Base-by-base conservation (phyloP, 92 coral and sea anemone species). In the Anthopleura xanthogrammica region DNA sequence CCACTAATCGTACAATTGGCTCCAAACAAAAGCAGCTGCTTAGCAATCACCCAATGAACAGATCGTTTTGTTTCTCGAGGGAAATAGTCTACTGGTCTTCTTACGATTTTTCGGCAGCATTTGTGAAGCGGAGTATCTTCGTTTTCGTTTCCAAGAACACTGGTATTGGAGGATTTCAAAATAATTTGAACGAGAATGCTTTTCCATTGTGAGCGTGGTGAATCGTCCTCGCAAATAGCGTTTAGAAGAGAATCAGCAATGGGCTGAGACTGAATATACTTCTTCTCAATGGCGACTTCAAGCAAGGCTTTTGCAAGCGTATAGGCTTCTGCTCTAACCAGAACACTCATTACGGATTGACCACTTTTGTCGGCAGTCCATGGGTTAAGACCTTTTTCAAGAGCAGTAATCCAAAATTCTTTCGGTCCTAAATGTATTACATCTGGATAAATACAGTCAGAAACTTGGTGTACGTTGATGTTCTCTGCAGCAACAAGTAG, bases 361-460 rank as follows among this genome's bases (percentile, higher is more conserved):
- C 85, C 88, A n/a, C 79, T 41, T 52, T 46, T 55, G 73, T 79
- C 74, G 16, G 19, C 24, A 12, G 78, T 29, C 88, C 84, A 85
- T 52, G 76, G 77, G 29, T 85, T 79, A 66, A 85, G 60, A 16
- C 77, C 78, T 16, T 12, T 46, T 2, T 79, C 52, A 46, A 70
- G 16, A 4, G 8, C 70, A 50, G 48, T 54, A 46, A 46, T 72
- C 84, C 84, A 85, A 76, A 58, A 88, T 65, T 2, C 36, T 75
- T 23, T 60, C 57, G 17, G 80, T 57, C 20, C 80, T 39, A 29
- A 29, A 12, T 73, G 76, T 29, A n/a, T n/a, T n/a, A 16, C 85
- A 75, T 75, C 78, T 3, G 78, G 78, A 75, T 75, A 75, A 41
- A 29, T 16, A 2, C 19, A 13, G 7, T 24, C 29, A 50, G 13